Base-by-base conservation (phyloP, 2,113 vertebrate genomes). In the Deroptyus accipitrinus region DNA sequence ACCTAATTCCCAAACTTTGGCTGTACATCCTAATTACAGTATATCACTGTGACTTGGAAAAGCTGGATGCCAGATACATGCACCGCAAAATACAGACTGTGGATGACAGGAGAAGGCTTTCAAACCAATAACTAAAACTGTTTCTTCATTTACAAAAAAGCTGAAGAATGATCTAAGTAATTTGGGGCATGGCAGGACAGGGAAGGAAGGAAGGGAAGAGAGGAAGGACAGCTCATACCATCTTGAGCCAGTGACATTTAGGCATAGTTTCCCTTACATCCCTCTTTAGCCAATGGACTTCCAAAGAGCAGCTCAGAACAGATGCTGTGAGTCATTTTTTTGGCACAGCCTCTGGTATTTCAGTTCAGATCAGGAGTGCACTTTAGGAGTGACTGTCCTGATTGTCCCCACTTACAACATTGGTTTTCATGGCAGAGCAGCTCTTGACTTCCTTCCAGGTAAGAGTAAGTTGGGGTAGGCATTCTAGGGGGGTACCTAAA, bases 131-230 rank as follows among this genome's bases (percentile, higher is more conserved):
- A 66, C 31, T 79, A 13, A 82, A 77, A 39, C 41, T 46, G 13
- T 18, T 76, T 67, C 49, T 77, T 92, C 30, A 10, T 61, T 91
- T 80, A 67, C 39, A 51, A 46, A 89, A 89, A 61, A 31, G 20
- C 85, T 80, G 55, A 96, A 83, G 88, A 83, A 84, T 69, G n/a
- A 69, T 62, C 70, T 80, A 57, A 95, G 68, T n/a, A 41, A 33
- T 28, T 27, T 66, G 28, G 15, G 22, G 17, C 4, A 39, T 62
- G 31, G n/a, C 51, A 86, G 67, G 39, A 39, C 48, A 79, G 70
- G 49, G 46, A 57, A 78, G 14, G 67, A 83, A 74, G 51, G 70
- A 83, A 74, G 51, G 57, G 48, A 94, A 91, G 68, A 75, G 30
- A 67, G 7, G 55, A 79, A 91, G 31, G 63, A 28, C 10, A 37